phyloP scores from a whole-genome alignment of 2,797 vertebrate genomes.

The Clarias platycephalus region DNA sequence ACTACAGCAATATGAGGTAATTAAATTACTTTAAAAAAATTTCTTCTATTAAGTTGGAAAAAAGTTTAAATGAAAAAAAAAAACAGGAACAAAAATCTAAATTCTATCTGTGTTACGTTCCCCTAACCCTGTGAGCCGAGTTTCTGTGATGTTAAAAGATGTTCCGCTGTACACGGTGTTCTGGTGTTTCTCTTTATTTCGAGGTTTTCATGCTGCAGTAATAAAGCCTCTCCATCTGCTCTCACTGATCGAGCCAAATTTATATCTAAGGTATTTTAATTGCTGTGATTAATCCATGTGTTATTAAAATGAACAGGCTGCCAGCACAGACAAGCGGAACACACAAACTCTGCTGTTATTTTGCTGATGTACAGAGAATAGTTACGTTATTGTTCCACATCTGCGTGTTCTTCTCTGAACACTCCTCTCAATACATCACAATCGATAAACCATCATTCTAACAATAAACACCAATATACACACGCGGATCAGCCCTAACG shows the following conservation, averaged over 20 bases:
- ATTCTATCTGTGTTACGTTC: too few species aligned
- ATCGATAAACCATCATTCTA: not conserved
- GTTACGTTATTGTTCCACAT: not conserved
- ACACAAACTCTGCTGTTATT: not conserved
- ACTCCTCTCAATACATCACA: not conserved
- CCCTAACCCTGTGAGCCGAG: too few species aligned
- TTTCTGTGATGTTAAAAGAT: not conserved
- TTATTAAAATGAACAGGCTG: slow-evolving; percentile 6
- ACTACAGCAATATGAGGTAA: not conserved
- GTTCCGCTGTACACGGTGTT: not conserved
- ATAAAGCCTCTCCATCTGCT: not conserved
- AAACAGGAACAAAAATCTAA: too few species aligned
- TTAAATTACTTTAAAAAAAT: not conserved
- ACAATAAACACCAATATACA: not conserved
- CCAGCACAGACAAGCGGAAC: slow-evolving; percentile 3
- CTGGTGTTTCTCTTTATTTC: slow-evolving; percentile 5
- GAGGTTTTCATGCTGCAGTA: not conserved
- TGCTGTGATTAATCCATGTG: not conserved
- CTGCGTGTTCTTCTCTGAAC: not conserved
- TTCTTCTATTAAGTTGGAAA: not conserved
- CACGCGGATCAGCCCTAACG: too few species aligned
- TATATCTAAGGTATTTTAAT: not conserved
- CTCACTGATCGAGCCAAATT: not conserved
- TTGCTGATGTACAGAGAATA: not conserved
- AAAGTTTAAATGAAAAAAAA: too few species aligned